Evolutionary conservation across 2,113 vertebrate genomes (phyloP), one percentile per base, ranked within the genome.

Genomic region (Lathamus discolor): DNA sequence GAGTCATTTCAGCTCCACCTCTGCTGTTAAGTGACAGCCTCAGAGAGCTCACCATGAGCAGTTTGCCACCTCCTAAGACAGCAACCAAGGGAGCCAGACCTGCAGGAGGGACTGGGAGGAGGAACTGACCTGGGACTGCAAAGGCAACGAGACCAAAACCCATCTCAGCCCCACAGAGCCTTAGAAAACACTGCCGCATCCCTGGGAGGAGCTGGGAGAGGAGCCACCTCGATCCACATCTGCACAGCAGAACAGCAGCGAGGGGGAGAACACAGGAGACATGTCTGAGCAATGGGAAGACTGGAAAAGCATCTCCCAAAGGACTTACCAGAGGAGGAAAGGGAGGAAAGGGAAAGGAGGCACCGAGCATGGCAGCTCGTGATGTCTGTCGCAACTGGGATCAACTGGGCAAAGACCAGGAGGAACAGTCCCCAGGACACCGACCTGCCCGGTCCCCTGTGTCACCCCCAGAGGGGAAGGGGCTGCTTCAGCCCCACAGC

Each of bases 251-350:
- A 41, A 20, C 28, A 31, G 46, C 51, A 51, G n/a, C 0, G 1
- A 41, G 44, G 9, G 33, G 13, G 22, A 69, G 35, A 33, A 13
- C 4, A 2, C 51, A 29, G 61, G 25, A 67, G 57, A 31, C 18
- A 52, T 23, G 1, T 0, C 35, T 7, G 1, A 31, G 55, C 8
- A 0, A 10, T 0, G 8, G 66, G 39, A 25, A 14, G 39, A 3
- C 9, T 23, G 90, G 54, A 27, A 68, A 62, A 59, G 76, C 86
- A 43, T 73, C 68, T 91, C 64, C 73, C 15, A 0, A 4, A 17
- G 6, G 46, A 43, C 17, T 24, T 8, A 2, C 7, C 15, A 15
- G 28, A 25, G 33, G 11, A 51, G 10, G 1, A 8, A 80, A 44
- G 0, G 24, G 7, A 35, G 16, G 48, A 11, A 37, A 55, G 37